These are phyloP conservation scores for Phyllostomus hastatus DNA, from an alignment of 2,113 vertebrate species.

Conservation along the genomic window DNA sequence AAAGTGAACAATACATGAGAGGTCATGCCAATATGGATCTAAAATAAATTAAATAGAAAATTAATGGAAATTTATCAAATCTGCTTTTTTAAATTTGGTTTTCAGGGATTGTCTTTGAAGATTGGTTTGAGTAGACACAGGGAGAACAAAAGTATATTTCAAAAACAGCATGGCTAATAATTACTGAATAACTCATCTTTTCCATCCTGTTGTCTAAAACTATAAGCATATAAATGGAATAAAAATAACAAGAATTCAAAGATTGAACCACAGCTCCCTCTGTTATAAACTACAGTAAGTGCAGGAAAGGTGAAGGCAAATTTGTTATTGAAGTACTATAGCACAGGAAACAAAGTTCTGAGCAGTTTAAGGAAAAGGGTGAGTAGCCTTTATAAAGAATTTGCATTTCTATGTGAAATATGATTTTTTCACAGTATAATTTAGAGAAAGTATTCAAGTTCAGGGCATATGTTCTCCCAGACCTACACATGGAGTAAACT, in stretches of 20 bases:
- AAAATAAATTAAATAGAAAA: background rate
- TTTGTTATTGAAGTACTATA: background rate
- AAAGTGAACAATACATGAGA: background rate
- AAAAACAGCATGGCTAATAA: background rate
- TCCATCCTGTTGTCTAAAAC: background rate
- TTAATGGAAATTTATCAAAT: background rate
- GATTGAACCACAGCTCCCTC: background rate
- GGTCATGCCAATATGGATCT: background rate
- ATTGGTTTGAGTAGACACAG: background rate
- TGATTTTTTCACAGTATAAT: constrained; percentile 12
- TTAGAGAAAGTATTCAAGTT: background rate
- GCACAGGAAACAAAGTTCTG: background rate
- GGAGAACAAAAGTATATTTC: constrained; percentile 4
- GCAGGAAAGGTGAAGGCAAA: background rate
- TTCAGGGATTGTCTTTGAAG: background rate
- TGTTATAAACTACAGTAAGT: background rate
- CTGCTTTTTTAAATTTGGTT: background rate
- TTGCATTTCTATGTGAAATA: background rate
- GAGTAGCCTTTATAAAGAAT: constrained; percentile 15
- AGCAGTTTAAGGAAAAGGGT: background rate
- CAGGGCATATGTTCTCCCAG: background rate
- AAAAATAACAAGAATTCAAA: constrained; percentile 24
- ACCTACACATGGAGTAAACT: background rate
- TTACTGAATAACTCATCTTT: background rate
- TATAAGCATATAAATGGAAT: background rate